Percentiles rank a stretch among this genome's conserved stretches.
Conservation (phyloP, 2,797 vertebrate species). For the Eulemur rubriventer region DNA sequence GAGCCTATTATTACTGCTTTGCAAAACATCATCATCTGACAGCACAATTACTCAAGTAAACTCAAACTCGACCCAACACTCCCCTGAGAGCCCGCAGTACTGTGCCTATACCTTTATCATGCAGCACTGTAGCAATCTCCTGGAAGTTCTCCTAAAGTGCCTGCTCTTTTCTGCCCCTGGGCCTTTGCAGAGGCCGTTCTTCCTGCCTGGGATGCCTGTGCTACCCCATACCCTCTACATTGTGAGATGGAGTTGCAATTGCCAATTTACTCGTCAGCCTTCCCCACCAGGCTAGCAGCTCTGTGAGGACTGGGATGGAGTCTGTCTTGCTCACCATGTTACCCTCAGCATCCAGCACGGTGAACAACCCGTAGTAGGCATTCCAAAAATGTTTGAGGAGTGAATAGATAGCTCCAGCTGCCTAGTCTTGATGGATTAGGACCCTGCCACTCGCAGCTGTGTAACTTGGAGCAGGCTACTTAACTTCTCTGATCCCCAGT, state of each 20-base stretch:
- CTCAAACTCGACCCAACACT: background rate
- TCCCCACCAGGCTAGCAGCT: background rate
- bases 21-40: background rate
- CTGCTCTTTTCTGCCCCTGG: background rate
- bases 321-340: background rate
- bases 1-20: background rate
- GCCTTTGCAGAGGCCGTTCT: background rate
- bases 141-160: background rate
- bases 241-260: background rate
- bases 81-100: background rate
- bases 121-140: background rate
- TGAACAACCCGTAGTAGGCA: background rate
- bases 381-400: background rate
- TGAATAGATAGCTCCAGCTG: background rate
- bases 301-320: background rate
- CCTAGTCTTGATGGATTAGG: background rate
- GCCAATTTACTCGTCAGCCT: background rate
- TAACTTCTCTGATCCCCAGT: slow-evolving; percentile 26
- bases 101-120: background rate
- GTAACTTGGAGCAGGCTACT: background rate
- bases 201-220: background rate
- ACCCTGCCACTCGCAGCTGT: background rate
- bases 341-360: background rate
- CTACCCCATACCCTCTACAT: background rate
- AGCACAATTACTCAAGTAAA: background rate